Evolutionary conservation across 2,888 invertebrate species (phyloP).

Genomic region (Osmoderma eremita): DNA sequence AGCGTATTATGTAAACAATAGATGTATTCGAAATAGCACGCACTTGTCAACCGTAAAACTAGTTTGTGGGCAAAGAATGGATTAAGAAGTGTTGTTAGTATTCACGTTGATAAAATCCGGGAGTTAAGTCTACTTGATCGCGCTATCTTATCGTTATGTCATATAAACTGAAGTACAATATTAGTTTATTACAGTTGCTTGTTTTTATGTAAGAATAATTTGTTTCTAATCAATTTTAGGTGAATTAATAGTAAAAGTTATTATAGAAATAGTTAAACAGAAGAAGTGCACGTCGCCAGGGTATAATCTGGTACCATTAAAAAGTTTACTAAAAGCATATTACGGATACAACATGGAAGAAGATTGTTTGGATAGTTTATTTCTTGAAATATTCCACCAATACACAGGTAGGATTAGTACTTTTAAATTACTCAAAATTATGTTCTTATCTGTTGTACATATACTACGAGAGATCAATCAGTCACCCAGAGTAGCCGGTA

Average conservation of each 20-base stretch:
- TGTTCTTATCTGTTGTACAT: too few relatives aligned
- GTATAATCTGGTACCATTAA: slow-evolving; percentile 57
- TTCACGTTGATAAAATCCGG: too few relatives aligned
- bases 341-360: slow-evolving; percentile 61
- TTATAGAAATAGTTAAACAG: slow-evolving; percentile 60
- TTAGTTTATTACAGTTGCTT: too few relatives aligned
- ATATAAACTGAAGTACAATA: too few relatives aligned
- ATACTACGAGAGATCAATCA: too few relatives aligned
- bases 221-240: slow-evolving; percentile 53
- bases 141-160: too few relatives aligned
- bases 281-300: slow-evolving; percentile 53
- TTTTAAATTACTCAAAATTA: too few relatives aligned
- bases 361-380: slow-evolving; percentile 53
- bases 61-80: not conserved
- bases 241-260: slow-evolving; percentile 58
- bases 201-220: not conserved
- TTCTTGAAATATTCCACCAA: slow-evolving; percentile 56
- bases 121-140: too few relatives aligned
- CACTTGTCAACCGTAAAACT: not conserved
- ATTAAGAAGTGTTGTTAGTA: not conserved
- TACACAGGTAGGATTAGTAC: slow-evolving; percentile 53
- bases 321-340: slow-evolving; percentile 57
- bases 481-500: too few relatives aligned
- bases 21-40: not conserved
- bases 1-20: too few relatives aligned